phyloP scores from a whole-genome alignment of 2,888 invertebrate species.

The Aspidiotus destructor region DNA sequence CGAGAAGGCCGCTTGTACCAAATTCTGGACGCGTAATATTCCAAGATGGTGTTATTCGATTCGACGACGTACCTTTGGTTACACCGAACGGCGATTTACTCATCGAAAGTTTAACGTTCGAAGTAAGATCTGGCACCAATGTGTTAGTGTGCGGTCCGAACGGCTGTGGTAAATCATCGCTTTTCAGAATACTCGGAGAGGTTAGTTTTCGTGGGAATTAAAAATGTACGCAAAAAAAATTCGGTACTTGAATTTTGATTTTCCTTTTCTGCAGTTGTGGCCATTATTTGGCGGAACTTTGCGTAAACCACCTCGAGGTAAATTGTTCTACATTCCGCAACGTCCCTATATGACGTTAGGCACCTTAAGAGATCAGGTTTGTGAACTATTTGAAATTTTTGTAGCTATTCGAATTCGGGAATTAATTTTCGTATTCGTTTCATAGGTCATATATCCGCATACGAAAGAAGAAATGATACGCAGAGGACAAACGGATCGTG shows the following conservation, averaged over 20 bases:
- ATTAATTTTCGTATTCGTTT: not conserved
- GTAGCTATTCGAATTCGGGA: too few relatives aligned
- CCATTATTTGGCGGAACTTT: slow-evolving; percentile 88
- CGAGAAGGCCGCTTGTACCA: slow-evolving; percentile 43
- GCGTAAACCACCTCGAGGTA: slow-evolving; percentile 89
- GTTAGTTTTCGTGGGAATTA: slow-evolving; percentile 40
- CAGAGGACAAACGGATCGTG: slow-evolving; percentile 65
- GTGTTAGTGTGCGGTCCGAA: slow-evolving; percentile 98
- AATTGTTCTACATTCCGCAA: slow-evolving; percentile 95
- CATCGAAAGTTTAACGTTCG: slow-evolving; percentile 76
- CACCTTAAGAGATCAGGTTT: slow-evolving; percentile 79
- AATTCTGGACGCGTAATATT: slow-evolving; percentile 71
- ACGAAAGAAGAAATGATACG: slow-evolving; percentile 72
- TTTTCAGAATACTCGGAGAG: slow-evolving; percentile 92
- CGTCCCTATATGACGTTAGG: slow-evolving; percentile 97
- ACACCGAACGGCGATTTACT: slow-evolving; percentile 97
- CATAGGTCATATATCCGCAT: slow-evolving; percentile 83
- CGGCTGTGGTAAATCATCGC: slow-evolving; percentile 94
- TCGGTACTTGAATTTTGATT: not conserved
- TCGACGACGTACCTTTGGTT: slow-evolving; percentile 86
- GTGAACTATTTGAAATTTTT: too few relatives aligned
- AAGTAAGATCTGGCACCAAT: slow-evolving; percentile 90
- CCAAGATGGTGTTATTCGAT: slow-evolving; percentile 79
- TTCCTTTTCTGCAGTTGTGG: slow-evolving; percentile 59
- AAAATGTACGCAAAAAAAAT: not conserved